A percentile compares a stretch with the other conserved stretches of the same genome.
phyloP scores from a whole-genome alignment of 2,113 vertebrate genomes.

The Phrynocephalus versicolor region DNA sequence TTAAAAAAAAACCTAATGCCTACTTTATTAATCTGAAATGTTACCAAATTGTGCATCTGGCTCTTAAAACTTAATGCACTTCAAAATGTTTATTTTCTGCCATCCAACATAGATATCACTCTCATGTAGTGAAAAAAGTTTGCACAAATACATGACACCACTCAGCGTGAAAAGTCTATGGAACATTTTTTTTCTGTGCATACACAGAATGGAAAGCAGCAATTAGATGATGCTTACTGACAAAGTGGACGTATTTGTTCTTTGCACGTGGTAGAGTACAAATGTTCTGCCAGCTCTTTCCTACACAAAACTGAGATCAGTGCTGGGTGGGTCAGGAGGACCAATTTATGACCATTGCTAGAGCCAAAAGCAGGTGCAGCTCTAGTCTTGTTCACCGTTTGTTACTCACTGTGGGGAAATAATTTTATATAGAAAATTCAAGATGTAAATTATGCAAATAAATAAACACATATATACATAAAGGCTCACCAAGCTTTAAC shows the following conservation, averaged over 20 bases:
- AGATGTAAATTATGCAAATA: neutral
- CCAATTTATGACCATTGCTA: neutral
- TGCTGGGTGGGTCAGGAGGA: neutral
- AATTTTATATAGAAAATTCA: neutral
- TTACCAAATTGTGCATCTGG: neutral
- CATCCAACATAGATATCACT: neutral
- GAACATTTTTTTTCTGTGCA: neutral
- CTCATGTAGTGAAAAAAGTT: neutral
- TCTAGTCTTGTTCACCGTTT: neutral
- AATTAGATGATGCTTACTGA: neutral
- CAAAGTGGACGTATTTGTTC: neutral
- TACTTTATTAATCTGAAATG: neutral
- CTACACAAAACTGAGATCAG: neutral
- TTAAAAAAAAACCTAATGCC: neutral
- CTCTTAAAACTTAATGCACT: neutral
- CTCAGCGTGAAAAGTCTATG: neutral
- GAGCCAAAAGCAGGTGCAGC: neutral
- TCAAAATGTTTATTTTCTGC: neutral
- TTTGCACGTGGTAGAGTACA: neutral
- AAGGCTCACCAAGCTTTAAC: too few relatives aligned
- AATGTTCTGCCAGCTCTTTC: neutral
- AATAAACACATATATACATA: neutral
- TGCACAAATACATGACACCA: neutral
- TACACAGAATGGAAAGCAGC: neutral
- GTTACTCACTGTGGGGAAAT: neutral